Percentiles rank a stretch among this genome's conserved stretches.
phyloP scores from a whole-genome alignment of 2,113 vertebrate species.

The Verasper variegatus region DNA sequence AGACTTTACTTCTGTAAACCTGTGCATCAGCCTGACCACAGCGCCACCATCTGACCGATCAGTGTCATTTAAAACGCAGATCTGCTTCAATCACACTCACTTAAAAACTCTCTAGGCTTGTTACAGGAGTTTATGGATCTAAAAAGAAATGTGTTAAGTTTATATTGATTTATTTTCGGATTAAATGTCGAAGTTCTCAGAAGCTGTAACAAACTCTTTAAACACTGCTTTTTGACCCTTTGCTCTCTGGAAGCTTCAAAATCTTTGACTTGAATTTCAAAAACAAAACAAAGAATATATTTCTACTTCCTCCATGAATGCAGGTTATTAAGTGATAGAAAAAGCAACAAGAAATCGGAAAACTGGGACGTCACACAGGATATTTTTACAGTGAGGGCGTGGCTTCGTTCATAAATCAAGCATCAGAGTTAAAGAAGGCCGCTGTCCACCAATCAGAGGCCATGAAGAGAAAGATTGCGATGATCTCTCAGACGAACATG shows the following conservation, averaged over 20 bases:
- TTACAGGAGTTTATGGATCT: too few relatives aligned
- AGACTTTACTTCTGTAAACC: background rate
- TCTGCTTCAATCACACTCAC: background rate
- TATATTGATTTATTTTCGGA: too few relatives aligned
- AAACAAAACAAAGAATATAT: too few relatives aligned
- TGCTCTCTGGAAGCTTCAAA: too few relatives aligned
- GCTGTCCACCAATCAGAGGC: slow-evolving; percentile 36
- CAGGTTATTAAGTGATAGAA: background rate
- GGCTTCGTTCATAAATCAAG: slow-evolving; percentile 12
- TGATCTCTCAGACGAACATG: background rate
- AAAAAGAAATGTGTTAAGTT: too few relatives aligned
- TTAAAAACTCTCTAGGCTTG: too few relatives aligned
- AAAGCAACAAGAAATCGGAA: background rate
- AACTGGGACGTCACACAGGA: background rate
- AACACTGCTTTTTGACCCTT: too few relatives aligned
- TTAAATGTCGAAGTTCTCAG: too few relatives aligned
- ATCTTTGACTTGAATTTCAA: too few relatives aligned
- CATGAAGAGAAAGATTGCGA: background rate
- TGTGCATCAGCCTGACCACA: background rate
- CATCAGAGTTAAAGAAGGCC: background rate
- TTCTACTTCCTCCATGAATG: too few relatives aligned
- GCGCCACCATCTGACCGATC: background rate
- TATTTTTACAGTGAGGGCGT: background rate
- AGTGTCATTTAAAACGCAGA: background rate
- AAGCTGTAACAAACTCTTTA: too few relatives aligned